Conservation (phyloP, 2,113 vertebrate genomes). For the Atractosteus spatula region DNA sequence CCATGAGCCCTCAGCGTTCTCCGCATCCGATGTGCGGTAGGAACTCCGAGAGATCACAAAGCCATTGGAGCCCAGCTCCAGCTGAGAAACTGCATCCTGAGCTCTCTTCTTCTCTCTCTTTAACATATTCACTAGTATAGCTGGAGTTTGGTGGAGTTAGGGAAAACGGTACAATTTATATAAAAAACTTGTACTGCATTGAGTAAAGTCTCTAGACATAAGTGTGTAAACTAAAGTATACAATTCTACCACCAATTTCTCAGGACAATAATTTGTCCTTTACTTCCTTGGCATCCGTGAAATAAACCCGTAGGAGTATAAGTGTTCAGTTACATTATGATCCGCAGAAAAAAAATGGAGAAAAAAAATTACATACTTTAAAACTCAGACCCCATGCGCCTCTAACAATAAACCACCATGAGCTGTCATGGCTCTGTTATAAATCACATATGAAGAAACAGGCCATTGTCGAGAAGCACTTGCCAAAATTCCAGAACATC, state of each 20-base stretch:
- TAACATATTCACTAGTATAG: conserved; percentile 83
- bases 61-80: conserved; percentile 28
- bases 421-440: conserved; percentile 38
- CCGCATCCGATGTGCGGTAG: neutral
- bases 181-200: too few relatives aligned
- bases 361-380: conserved; percentile 6
- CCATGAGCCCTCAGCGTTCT: neutral
- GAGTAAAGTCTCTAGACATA: too few relatives aligned
- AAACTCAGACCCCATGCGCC: neutral
- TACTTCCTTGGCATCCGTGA: too few relatives aligned
- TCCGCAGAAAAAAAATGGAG: neutral
- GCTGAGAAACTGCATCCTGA: conserved; percentile 55
- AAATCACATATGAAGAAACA: conserved; percentile 33
- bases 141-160: conserved; percentile 57
- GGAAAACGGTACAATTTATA: conserved; percentile 11
- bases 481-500: conserved; percentile 39
- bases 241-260: too few relatives aligned
- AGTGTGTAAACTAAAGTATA: too few relatives aligned
- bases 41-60: conserved; percentile 27
- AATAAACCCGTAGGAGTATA: too few relatives aligned
- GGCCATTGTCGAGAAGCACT: conserved; percentile 27
- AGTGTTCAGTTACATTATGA: too few relatives aligned
- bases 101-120: conserved; percentile 83
- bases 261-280: too few relatives aligned
- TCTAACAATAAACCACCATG: conserved; percentile 28